Percentiles rank a stretch among this genome's conserved stretches.
Evolutionary conservation across 1,140 invertebrate species (phyloP).

Genomic region (Neoseiulus cucumeris): DNA sequence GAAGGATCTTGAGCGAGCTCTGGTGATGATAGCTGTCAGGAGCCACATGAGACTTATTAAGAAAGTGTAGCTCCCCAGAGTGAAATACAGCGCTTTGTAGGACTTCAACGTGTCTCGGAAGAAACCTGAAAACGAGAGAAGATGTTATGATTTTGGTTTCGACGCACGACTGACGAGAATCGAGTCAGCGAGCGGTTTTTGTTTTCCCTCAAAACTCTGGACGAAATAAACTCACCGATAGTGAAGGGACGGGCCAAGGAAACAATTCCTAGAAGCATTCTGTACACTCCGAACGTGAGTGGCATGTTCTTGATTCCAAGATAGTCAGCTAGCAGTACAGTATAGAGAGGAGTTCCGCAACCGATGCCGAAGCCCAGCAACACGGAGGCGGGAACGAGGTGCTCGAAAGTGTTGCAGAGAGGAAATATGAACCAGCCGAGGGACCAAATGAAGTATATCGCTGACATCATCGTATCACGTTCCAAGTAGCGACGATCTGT

Average conservation of each 20-base stretch:
- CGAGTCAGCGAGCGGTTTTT: background rate
- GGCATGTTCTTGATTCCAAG: background rate
- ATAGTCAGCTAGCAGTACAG: background rate
- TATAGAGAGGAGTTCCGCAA: background rate
- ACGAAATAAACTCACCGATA: background rate
- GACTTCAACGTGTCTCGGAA: background rate
- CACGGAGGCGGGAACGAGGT: background rate
- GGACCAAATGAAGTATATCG: background rate
- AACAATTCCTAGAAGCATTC: background rate
- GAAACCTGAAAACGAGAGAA: background rate
- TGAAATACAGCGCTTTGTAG: background rate
- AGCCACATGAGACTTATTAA: background rate
- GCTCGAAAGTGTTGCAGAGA: background rate
- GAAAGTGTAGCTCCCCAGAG: background rate
- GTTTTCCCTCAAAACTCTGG: background rate
- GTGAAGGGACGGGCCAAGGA: background rate
- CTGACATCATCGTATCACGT: conserved; percentile 4
- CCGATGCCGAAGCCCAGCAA: conserved; percentile 6
- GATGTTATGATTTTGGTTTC: no score
- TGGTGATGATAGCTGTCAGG: background rate
- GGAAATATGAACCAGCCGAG: background rate
- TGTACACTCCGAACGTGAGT: background rate
- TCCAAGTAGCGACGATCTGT: background rate
- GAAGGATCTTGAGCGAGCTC: background rate
- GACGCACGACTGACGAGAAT: no score